Evolutionary conservation across 2,797 vertebrate genomes (phyloP), one percentile per base, ranked within the genome.

Genomic region (Coranthus polyacanthus): DNA sequence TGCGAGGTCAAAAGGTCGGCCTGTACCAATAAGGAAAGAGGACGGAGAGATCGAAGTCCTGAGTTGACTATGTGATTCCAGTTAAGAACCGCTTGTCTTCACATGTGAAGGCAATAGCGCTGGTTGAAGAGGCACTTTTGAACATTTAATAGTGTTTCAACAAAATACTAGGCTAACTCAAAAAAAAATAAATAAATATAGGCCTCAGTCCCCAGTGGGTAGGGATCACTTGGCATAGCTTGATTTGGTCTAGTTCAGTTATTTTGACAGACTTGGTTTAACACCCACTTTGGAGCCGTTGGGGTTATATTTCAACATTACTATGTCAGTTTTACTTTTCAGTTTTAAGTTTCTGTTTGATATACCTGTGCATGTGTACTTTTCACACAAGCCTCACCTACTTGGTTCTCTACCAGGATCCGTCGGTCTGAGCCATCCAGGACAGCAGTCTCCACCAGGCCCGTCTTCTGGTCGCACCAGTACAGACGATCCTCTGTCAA

Each of bases 301-400:
- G 26, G 26, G 26, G 26, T 6, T 6, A 29, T 29, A 7, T 29
- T 29, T 29, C 26, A 29, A 7, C 26, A 29, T 7, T 29, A 29
- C 26, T 5, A 5, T 29, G 26, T 56, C 16, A 51, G 10, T 4
- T 34, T 9, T 11, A 12, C 16, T 37, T 42, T 15, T 2, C 15
- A 1, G 13, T 13, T 12, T 15, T 2, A 17, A 1, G 13, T 13
- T 12, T 29, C 26, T 6, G 8, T 29, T 6, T 29, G 26, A 29
- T 29, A 3, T 2, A 61, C 15, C 36, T 63, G 6, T 77, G 29
- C 12, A 50, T 71, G 15, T 69, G 17, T 57, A 58, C 47, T 26
- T 67, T 79, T 75, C 54, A 87, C 76, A 92, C 83, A 92, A 95
- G 89, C 91, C 98, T 98, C 95, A 99, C 97, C 97, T 97, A 98